Conservation (phyloP, 2,888 invertebrate genomes). For the Dromius quadrimaculatus region DNA sequence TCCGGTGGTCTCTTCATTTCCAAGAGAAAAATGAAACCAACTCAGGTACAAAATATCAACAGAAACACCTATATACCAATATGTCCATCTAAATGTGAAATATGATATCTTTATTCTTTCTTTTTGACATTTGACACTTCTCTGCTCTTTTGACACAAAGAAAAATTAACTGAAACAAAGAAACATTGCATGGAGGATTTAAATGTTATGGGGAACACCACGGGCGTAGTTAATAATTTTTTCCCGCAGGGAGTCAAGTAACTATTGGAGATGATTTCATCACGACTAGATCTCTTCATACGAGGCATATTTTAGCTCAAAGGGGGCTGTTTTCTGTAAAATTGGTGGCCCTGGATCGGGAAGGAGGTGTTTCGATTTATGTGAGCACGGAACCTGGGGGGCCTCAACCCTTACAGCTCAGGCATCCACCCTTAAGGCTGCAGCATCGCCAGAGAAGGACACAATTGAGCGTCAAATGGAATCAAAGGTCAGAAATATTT, state of each 20-base stretch:
- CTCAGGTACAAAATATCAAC: conserved; percentile 52
- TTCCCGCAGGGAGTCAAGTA: not conserved
- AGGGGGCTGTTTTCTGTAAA: conserved; percentile 57
- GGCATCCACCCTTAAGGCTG: conserved; percentile 59
- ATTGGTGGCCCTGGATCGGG: conserved; percentile 57
- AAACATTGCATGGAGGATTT: not conserved
- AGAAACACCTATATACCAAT: not conserved
- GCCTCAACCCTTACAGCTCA: conserved; percentile 60
- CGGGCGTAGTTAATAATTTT: not conserved
- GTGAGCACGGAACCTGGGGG: conserved; percentile 64
- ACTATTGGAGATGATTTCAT: not conserved
- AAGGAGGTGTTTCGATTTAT: conserved; percentile 63
- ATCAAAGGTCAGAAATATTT: conserved; percentile 62
- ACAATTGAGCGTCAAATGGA: conserved; percentile 62
- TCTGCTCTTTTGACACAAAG: not conserved
- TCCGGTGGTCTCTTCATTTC: conserved; percentile 58
- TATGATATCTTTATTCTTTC: conserved; percentile 19
- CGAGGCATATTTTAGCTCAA: conserved; percentile 54
- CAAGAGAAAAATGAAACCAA: conserved; percentile 52
- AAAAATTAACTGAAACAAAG: not conserved
- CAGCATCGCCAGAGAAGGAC: conserved; percentile 60
- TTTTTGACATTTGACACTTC: conserved; percentile 13
- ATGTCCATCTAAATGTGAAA: not conserved
- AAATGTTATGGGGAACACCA: not conserved
- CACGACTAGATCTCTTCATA: conserved; percentile 54